A percentile compares a stretch with the other conserved stretches of the same genome.
phyloP scores from a whole-genome alignment of 2,888 invertebrate species.

The Xiphydria camelus region DNA sequence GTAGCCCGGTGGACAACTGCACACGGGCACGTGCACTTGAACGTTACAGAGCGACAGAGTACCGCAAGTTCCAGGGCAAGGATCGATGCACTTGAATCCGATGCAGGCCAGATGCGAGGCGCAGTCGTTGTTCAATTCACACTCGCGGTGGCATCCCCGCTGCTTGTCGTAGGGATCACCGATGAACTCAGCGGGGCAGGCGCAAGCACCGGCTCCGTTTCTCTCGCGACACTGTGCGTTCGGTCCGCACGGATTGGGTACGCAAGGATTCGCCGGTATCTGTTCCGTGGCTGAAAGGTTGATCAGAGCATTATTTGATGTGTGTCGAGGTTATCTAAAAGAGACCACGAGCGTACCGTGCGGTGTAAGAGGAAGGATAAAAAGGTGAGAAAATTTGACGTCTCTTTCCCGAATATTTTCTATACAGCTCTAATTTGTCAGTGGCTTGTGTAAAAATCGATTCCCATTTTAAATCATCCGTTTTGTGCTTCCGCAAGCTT shows the following conservation, averaged over 20 bases:
- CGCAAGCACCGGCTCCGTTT: slow-evolving; percentile 84
- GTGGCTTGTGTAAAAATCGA: too few species aligned
- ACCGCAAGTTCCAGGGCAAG: slow-evolving; percentile 84
- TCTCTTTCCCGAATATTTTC: too few species aligned
- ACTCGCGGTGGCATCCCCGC: slow-evolving; percentile 74
- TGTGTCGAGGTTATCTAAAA: too few species aligned
- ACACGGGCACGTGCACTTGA: slow-evolving; percentile 77
- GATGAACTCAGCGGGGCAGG: slow-evolving; percentile 76
- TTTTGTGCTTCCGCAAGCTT: too few species aligned
- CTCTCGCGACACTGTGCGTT: slow-evolving; percentile 82
- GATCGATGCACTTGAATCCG: slow-evolving; percentile 81
- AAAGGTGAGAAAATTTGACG: too few species aligned
- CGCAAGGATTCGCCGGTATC: slow-evolving; percentile 69
- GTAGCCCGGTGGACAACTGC: slow-evolving; percentile 74
- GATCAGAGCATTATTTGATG: too few species aligned
- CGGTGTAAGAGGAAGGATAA: too few species aligned
- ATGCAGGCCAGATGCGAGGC: slow-evolving; percentile 74
- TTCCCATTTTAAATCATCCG: too few species aligned
- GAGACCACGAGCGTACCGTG: too few species aligned
- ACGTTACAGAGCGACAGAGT: slow-evolving; percentile 77
- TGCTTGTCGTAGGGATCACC: slow-evolving; percentile 79
- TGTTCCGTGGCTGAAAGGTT: slow-evolving; percentile 14
- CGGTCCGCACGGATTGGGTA: slow-evolving; percentile 83
- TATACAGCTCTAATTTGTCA: too few species aligned
- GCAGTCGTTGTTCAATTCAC: slow-evolving; percentile 79